These are phyloP conservation scores for Anagyrus pseudococci DNA, from an alignment of 2,888 invertebrate genomes.

Conservation along the genomic window DNA sequence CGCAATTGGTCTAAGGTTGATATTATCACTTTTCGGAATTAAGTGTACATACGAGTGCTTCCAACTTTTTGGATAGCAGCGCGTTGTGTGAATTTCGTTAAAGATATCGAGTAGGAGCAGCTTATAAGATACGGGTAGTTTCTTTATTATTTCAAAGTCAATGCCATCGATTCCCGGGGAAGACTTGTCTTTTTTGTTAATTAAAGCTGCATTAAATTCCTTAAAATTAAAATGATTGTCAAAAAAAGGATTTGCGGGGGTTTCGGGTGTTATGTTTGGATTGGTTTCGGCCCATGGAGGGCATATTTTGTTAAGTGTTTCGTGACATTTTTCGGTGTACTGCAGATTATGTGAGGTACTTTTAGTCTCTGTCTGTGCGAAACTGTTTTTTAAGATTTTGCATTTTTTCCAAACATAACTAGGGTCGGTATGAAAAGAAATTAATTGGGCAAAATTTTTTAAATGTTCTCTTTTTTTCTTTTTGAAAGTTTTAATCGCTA, in stretches of 20 bases:
- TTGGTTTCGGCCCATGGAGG: not conserved
- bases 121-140: constrained; percentile 6
- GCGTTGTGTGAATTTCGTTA: constrained; percentile 5
- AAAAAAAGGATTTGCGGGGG: not conserved
- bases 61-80: constrained; percentile 4
- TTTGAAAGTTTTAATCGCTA: not conserved
- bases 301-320: not conserved
- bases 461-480: not conserved
- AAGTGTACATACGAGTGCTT: constrained; percentile 12
- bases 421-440: not conserved
- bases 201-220: not conserved
- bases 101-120: constrained; percentile 14
- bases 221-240: not conserved
- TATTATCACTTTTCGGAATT: constrained; percentile 7
- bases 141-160: constrained; percentile 4
- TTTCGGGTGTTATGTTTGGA: not conserved
- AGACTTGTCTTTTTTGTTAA: not conserved
- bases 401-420: not conserved
- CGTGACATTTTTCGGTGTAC: not conserved
- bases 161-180: constrained; percentile 20
- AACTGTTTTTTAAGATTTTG: not conserved
- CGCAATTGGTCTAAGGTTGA: constrained; percentile 10
- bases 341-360: not conserved
- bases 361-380: not conserved
- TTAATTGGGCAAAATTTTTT: not conserved